Conservation (phyloP, 2,113 vertebrate genomes). For the Corydoras maculifer region DNA sequence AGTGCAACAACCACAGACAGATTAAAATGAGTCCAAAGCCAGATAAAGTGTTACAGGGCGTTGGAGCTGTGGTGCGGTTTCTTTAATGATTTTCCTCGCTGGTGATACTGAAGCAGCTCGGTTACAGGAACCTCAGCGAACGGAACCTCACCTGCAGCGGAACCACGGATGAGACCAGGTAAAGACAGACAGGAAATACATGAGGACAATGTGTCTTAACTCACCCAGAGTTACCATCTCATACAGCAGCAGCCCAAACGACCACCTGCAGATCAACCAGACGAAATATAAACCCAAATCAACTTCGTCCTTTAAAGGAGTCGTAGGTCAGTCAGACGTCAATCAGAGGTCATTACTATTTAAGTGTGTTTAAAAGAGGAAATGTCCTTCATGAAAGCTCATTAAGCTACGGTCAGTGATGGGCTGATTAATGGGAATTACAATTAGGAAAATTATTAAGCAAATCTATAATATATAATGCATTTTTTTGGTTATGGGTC, state of each 20-base stretch:
- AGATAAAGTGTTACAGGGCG: slow-evolving; percentile 66
- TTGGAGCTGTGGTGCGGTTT: slow-evolving; percentile 75
- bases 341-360: too few species aligned
- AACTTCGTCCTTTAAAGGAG: background rate
- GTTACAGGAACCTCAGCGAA: slow-evolving; percentile 77
- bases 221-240: slow-evolving; percentile 80
- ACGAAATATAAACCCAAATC: slow-evolving; percentile 18
- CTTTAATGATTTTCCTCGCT: slow-evolving; percentile 77
- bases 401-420: too few species aligned
- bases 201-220: slow-evolving; percentile 12
- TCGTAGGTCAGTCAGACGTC: too few species aligned
- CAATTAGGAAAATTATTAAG: too few species aligned
- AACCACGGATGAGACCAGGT: background rate
- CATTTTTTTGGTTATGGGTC: too few species aligned
- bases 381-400: too few species aligned
- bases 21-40: background rate
- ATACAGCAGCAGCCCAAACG: slow-evolving; percentile 78
- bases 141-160: slow-evolving; percentile 77
- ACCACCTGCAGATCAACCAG: slow-evolving; percentile 66
- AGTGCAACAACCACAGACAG: background rate
- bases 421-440: too few species aligned
- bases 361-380: too few species aligned
- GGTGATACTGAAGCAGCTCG: slow-evolving; percentile 78
- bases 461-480: too few species aligned
- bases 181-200: background rate